These are phyloP conservation scores for Harmothoe impar DNA, from an alignment of 2,888 invertebrate species.

Conservation along the genomic window DNA sequence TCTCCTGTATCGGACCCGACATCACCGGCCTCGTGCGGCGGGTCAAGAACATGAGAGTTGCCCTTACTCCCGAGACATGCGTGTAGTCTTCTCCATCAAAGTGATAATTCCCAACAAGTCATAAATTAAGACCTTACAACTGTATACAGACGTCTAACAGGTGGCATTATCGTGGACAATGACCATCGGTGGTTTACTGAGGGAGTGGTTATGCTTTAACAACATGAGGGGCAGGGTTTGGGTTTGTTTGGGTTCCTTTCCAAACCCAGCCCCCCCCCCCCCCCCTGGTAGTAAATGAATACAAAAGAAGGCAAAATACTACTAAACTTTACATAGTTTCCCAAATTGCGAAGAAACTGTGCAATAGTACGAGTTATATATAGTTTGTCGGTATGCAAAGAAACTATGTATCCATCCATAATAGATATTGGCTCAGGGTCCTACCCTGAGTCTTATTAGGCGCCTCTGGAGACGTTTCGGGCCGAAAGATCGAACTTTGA, in stretches of 20 bases:
- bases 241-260: background rate
- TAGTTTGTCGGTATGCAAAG: too few relatives aligned
- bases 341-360: too few relatives aligned
- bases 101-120: background rate
- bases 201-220: background rate
- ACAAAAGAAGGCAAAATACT: too few relatives aligned
- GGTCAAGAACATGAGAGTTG: constrained; percentile 79
- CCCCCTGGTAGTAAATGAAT: too few relatives aligned
- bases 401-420: too few relatives aligned
- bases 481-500: too few relatives aligned
- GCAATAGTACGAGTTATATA: too few relatives aligned
- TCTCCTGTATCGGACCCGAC: constrained; percentile 76
- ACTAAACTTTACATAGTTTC: too few relatives aligned
- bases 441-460: too few relatives aligned
- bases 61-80: constrained; percentile 79
- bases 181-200: background rate
- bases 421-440: too few relatives aligned
- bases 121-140: background rate
- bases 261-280: background rate
- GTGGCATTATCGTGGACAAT: background rate
- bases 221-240: background rate
- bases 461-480: too few relatives aligned
- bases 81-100: constrained; percentile 68
- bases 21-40: constrained; percentile 77
- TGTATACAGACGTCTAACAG: background rate